These are phyloP conservation scores for Horisme vitalbata DNA, from an alignment of 2,888 invertebrate species.

Conservation along the genomic window DNA sequence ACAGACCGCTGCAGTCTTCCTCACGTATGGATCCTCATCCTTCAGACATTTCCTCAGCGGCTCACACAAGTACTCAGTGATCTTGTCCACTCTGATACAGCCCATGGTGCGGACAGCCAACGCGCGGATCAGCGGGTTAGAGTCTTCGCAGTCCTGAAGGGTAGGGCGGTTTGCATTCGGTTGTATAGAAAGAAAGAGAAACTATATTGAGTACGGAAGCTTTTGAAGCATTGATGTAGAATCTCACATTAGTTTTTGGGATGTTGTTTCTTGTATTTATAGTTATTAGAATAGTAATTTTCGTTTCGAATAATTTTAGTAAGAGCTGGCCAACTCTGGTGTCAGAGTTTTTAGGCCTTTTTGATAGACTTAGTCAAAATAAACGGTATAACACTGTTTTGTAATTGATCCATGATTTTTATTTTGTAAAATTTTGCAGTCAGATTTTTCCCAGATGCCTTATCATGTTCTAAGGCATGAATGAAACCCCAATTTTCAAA, in stretches of 20 bases:
- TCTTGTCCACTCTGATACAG: constrained; percentile 99
- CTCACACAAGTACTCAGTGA: constrained; percentile 99
- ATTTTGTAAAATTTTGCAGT: too few relatives aligned
- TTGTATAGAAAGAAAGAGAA: constrained; percentile 8
- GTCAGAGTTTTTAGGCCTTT: too few relatives aligned
- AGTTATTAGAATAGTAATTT: too few relatives aligned
- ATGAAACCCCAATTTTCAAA: too few relatives aligned
- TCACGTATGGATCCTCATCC: constrained; percentile 98
- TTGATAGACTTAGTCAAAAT: too few relatives aligned
- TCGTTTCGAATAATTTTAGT: too few relatives aligned
- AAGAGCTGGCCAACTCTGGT: too few relatives aligned
- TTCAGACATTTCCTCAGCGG: constrained; percentile 96
- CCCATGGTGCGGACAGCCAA: constrained; percentile 99
- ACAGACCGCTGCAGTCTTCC: constrained; percentile 99
- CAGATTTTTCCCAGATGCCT: too few relatives aligned
- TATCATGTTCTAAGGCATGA: too few relatives aligned
- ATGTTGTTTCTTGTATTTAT: too few relatives aligned
- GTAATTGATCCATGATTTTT: too few relatives aligned
- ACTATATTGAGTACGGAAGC: constrained; percentile 53
- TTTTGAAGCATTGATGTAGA: constrained; percentile 35
- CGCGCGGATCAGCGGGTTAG: constrained; percentile 98
- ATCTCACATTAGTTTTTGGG: constrained; percentile 11
- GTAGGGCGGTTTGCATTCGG: constrained; percentile 8
- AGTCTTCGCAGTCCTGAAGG: constrained; percentile 98
- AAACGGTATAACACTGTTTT: too few relatives aligned